Evolutionary conservation across 2,888 invertebrate species (phyloP).

Genomic region (Athetis lepigone): DNA sequence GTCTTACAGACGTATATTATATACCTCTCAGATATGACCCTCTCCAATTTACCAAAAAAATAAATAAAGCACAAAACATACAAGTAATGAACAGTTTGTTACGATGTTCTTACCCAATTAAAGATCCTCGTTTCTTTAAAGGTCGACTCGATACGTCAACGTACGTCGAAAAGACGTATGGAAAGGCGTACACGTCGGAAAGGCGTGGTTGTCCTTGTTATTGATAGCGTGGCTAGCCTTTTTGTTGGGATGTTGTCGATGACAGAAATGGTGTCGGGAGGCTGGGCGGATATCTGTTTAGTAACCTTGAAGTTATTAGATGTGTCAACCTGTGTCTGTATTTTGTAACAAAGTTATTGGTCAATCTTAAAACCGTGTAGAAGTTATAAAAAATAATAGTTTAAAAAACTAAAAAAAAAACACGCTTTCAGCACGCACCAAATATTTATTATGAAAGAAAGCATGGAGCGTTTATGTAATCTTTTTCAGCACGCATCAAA

Average conservation of each 20-base stretch:
- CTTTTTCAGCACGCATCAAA: too few species aligned
- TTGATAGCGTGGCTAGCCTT: neutral
- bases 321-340: too few species aligned
- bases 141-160: neutral
- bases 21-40: conserved; percentile 2
- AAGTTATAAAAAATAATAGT: too few species aligned
- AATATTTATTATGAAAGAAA: too few species aligned
- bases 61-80: conserved; percentile 19
- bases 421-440: too few species aligned
- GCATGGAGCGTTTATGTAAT: too few species aligned
- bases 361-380: too few species aligned
- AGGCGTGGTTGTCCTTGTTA: neutral
- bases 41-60: conserved; percentile 31
- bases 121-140: neutral
- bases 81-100: neutral
- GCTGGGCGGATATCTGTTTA: neutral
- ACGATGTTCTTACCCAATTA: conserved; percentile 11
- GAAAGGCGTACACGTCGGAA: neutral
- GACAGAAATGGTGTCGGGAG: neutral
- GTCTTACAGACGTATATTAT: neutral
- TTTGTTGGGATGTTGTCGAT: neutral
- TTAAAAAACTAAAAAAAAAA: too few species aligned
- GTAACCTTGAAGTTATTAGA: too few species aligned
- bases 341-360: too few species aligned
- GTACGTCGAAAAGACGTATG: neutral